These are phyloP conservation scores for Physeter macrocephalus DNA, from an alignment of 2,113 vertebrate genomes.

Conservation along the genomic window DNA sequence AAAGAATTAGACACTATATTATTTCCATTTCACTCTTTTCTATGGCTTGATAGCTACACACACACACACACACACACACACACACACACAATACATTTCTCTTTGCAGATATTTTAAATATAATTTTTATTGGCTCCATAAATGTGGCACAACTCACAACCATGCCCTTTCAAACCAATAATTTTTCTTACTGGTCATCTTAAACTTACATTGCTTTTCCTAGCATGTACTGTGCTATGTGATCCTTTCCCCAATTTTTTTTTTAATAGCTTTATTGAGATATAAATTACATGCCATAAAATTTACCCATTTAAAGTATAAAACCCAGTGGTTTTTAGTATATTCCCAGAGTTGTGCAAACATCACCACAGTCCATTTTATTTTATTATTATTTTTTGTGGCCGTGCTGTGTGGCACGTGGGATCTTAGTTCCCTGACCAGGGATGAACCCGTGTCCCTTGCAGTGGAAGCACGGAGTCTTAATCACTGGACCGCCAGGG, in stretches of 20 bases:
- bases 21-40: slow-evolving; percentile 67
- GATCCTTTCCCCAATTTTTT: not conserved
- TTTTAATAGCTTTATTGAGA: too few relatives aligned
- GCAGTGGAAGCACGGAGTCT: too few relatives aligned
- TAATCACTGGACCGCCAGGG: too few relatives aligned
- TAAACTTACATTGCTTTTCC: not conserved
- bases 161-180: not conserved
- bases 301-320: too few relatives aligned
- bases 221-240: not conserved
- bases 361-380: too few relatives aligned
- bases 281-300: too few relatives aligned
- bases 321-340: too few relatives aligned
- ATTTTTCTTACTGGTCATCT: not conserved
- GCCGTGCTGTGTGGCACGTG: too few relatives aligned
- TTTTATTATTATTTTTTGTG: too few relatives aligned
- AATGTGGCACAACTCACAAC: not conserved
- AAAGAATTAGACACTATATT: not conserved
- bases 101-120: slow-evolving; percentile 72
- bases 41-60: slow-evolving; percentile 65
- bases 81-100: slow-evolving; percentile 77
- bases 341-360: too few relatives aligned
- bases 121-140: not conserved
- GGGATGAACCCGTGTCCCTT: too few relatives aligned
- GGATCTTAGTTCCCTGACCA: too few relatives aligned
- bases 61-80: slow-evolving; percentile 72